Conservation (phyloP, 1,140 invertebrate species). For the Pectinophora gossypiella region DNA sequence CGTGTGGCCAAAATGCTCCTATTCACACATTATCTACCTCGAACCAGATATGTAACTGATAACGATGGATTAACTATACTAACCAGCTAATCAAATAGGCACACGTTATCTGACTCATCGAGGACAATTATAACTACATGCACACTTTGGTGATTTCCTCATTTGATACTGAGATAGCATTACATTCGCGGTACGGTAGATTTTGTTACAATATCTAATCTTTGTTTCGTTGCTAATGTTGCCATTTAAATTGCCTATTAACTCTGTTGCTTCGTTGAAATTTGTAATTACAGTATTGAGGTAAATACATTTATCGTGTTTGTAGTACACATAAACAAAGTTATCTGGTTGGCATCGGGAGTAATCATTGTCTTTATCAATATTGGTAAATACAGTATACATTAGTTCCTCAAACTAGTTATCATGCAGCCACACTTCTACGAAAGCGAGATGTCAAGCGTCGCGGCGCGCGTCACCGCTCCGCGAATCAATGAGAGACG, state of each 20-base stretch:
- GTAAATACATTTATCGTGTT: background rate
- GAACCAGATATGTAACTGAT: background rate
- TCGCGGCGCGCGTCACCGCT: conserved; percentile 13
- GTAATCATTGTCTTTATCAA: no score
- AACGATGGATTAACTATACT: background rate
- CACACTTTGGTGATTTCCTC: conserved; percentile 48
- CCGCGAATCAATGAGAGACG: conserved; percentile 17
- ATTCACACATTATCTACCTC: conserved; percentile 14
- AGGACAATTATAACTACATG: conserved; percentile 24
- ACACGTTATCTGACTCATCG: conserved; percentile 32
- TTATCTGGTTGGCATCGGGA: background rate
- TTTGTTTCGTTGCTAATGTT: no score
- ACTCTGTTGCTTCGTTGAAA: no score
- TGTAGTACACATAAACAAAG: background rate
- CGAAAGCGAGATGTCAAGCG: conserved; percentile 20
- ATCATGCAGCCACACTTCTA: conserved; percentile 11
- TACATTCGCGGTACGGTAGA: no score
- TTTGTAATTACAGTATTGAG: no score
- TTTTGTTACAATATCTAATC: no score
- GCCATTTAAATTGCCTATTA: no score
- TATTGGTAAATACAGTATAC: no score
- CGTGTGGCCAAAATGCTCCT: conserved; percentile 33
- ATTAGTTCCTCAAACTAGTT: background rate
- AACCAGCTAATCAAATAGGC: conserved; percentile 25
- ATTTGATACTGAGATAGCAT: no score